These are phyloP conservation scores for Ceraclea dissimilis DNA, from an alignment of 2,888 invertebrate species.

Conservation along the genomic window DNA sequence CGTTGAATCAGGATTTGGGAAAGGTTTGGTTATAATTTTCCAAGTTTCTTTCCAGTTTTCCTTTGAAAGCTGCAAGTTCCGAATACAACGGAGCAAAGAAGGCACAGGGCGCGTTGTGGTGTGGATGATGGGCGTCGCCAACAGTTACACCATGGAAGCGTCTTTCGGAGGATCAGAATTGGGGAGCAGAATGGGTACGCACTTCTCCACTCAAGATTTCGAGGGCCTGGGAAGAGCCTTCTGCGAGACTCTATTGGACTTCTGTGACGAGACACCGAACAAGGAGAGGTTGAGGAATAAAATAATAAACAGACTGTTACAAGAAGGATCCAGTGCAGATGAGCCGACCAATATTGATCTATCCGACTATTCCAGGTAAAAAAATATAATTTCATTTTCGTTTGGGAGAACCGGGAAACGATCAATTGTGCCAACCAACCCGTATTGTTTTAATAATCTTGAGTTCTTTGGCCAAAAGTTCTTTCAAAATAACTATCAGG, in stretches of 20 bases:
- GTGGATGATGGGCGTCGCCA: conserved; percentile 91
- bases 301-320: conserved; percentile 69
- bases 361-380: conserved; percentile 81
- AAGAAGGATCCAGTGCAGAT: conserved; percentile 82
- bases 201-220: conserved; percentile 66
- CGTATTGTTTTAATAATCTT: no score
- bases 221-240: conserved; percentile 77
- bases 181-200: conserved; percentile 73
- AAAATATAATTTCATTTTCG: neutral
- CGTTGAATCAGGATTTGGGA: no score
- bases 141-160: conserved; percentile 93
- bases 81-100: conserved; percentile 88
- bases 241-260: conserved; percentile 88
- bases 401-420: no score
- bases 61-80: conserved; percentile 90
- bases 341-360: conserved; percentile 80
- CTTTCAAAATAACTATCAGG: no score
- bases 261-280: conserved; percentile 77
- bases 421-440: no score
- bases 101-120: conserved; percentile 91
- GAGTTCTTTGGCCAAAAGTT: no score
- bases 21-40: no score
- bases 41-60: conserved; percentile 60
- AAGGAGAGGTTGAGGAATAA: conserved; percentile 75
- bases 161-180: conserved; percentile 87